Evolutionary conservation across 2,113 vertebrate species (phyloP).

Genomic region (Micromys minutus): DNA sequence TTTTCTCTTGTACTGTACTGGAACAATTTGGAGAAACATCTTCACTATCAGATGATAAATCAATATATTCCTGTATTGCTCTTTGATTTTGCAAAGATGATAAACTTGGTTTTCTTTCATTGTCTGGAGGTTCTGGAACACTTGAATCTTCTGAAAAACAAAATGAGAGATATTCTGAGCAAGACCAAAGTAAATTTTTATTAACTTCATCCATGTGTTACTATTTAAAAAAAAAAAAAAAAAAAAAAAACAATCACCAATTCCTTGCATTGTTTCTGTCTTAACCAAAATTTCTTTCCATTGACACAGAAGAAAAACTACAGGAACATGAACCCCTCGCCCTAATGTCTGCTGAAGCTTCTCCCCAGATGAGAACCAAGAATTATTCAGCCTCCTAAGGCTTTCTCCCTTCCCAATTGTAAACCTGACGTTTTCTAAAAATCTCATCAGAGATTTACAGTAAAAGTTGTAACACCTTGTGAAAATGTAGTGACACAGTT

Average conservation of each 20-base stretch:
- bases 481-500: neutral
- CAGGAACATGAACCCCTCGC: neutral
- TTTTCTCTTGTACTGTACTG: constrained; percentile 48
- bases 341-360: neutral
- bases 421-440: neutral
- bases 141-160: constrained; percentile 79
- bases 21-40: constrained; percentile 70
- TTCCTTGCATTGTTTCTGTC: neutral
- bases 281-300: neutral
- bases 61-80: constrained; percentile 86
- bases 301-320: neutral
- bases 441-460: neutral
- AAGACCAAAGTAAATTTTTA: neutral
- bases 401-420: neutral
- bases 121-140: constrained; percentile 86
- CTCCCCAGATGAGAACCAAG: neutral
- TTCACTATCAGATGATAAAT: constrained; percentile 86
- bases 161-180: constrained; percentile 65
- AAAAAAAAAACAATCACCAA: constrained; percentile 39
- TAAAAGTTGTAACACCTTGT: neutral
- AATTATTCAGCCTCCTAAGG: neutral
- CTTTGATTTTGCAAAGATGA: constrained; percentile 82
- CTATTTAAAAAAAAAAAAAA: neutral
- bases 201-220: neutral
- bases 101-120: constrained; percentile 77